Evolutionary conservation across 2,888 invertebrate genomes (phyloP).

Genomic region (Eudemis profundana): DNA sequence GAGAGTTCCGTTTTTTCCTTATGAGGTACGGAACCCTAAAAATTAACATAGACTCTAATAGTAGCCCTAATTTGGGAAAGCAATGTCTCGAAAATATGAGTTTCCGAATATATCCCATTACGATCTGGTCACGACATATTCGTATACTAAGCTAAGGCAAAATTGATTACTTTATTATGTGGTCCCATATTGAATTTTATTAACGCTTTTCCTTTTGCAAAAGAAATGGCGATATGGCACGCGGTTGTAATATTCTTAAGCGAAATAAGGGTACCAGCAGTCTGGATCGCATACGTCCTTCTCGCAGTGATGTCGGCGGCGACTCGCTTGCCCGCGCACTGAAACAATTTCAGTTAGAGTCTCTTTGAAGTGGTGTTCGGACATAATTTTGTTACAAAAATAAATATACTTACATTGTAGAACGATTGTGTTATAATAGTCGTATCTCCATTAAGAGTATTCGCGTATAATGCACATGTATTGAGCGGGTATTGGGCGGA

Average conservation of each 20-base stretch:
- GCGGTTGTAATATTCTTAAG: neutral
- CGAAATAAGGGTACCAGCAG: neutral
- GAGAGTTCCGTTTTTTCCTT: too few species aligned
- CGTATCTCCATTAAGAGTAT: neutral
- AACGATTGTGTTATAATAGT: slow-evolving; percentile 4
- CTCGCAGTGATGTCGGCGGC: neutral
- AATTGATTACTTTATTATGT: slow-evolving; percentile 23
- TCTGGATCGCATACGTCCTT: neutral
- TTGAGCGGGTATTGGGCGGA: too few species aligned
- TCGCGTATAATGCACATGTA: neutral
- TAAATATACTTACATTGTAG: slow-evolving; percentile 5
- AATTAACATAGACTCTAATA: too few species aligned
- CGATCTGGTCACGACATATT: neutral
- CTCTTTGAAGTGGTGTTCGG: slow-evolving; percentile 27
- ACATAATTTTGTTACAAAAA: slow-evolving; percentile 22
- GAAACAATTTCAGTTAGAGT: slow-evolving; percentile 29
- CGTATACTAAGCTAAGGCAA: slow-evolving; percentile 15
- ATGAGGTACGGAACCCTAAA: too few species aligned
- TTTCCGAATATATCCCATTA: too few species aligned
- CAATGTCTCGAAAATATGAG: too few species aligned
- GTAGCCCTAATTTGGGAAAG: too few species aligned
- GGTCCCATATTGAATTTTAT: slow-evolving; percentile 25
- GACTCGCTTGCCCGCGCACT: slow-evolving; percentile 33
- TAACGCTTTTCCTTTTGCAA: slow-evolving; percentile 26
- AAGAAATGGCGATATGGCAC: slow-evolving; percentile 10